phyloP scores from a whole-genome alignment of 2,113 vertebrate genomes.

The Spilogale gracilis region DNA sequence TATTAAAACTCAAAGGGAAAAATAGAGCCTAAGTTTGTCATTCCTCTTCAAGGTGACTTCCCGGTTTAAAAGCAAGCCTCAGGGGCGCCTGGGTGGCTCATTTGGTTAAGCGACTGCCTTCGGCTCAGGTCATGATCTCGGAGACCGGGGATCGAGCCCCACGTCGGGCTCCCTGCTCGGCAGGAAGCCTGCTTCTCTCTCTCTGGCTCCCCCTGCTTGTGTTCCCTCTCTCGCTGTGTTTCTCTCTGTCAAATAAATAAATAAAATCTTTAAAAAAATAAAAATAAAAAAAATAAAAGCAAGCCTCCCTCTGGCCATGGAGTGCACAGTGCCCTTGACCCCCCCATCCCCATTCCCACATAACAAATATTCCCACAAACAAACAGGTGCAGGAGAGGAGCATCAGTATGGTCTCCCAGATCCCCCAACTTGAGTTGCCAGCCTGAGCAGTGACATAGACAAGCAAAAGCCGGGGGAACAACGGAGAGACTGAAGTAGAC shows the following conservation, averaged over 20 bases:
- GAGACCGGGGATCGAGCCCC: too few relatives aligned
- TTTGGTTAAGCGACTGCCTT: too few relatives aligned
- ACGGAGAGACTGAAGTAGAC: not conserved
- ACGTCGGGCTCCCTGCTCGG: too few relatives aligned
- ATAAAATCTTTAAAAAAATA: too few relatives aligned
- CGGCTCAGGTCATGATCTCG: too few relatives aligned
- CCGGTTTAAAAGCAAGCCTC: not conserved
- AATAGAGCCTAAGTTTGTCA: not conserved
- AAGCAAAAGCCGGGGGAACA: not conserved
- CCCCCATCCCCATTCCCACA: not conserved
- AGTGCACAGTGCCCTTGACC: not conserved
- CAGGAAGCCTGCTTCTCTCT: too few relatives aligned
- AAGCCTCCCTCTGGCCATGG: not conserved
- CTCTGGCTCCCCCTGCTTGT: too few relatives aligned
- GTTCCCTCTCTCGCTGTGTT: too few relatives aligned
- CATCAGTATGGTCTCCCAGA: rapidly evolving
- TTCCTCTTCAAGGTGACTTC: not conserved
- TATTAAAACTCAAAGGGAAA: not conserved
- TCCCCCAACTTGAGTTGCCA: not conserved
- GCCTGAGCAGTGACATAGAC: not conserved
- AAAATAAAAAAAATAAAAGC: not conserved
- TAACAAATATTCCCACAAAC: not conserved
- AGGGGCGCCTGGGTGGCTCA: too few relatives aligned
- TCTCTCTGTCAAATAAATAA: too few relatives aligned
- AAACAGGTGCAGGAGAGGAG: not conserved